Evolutionary conservation across 2,797 vertebrate species (phyloP).

Genomic region (Chiroxiphia lanceolata): DNA sequence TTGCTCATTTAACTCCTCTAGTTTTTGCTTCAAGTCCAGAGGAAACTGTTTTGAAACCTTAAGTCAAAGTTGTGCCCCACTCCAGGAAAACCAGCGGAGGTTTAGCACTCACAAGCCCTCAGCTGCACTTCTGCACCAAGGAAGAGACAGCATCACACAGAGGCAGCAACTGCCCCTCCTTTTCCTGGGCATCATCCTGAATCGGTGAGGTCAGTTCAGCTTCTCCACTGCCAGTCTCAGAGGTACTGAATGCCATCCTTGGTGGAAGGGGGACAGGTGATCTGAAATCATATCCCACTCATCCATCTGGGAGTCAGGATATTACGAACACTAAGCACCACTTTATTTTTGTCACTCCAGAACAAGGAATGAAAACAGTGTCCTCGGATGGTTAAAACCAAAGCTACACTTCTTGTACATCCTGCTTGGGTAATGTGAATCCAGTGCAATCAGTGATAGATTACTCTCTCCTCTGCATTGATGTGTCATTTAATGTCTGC

Average conservation of each 20-base stretch:
- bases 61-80: rapidly evolving
- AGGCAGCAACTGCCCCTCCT: neutral
- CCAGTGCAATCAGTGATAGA: neutral
- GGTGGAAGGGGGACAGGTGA: neutral
- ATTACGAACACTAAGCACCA: neutral
- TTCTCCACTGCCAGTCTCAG: neutral
- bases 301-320: neutral
- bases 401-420: neutral
- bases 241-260: neutral
- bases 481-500: neutral
- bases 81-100: neutral
- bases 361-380: neutral
- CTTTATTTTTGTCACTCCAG: neutral
- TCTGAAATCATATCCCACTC: neutral
- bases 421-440: neutral
- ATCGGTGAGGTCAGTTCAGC: neutral
- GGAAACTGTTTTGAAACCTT: neutral
- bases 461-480: neutral
- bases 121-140: neutral
- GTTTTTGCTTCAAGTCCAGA: neutral
- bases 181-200: neutral
- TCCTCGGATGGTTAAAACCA: neutral
- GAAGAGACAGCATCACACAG: neutral
- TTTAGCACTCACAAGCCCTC: neutral
- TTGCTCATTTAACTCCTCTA: neutral